Conservation (phyloP, 2,888 invertebrate species). For the Elysia crispata region DNA sequence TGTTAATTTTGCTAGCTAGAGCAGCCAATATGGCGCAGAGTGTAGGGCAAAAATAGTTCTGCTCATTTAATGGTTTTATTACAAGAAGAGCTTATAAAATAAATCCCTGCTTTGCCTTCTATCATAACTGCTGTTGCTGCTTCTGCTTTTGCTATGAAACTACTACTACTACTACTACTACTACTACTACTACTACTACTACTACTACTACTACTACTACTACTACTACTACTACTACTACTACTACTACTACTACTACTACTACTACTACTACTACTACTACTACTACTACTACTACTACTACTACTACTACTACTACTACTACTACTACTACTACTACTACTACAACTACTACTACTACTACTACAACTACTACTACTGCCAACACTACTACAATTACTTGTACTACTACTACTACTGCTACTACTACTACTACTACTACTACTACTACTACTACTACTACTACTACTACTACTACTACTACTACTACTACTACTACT, state of each 20-base stretch:
- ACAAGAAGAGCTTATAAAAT: no score
- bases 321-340: constrained; percentile 1
- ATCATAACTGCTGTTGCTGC: constrained; percentile 1
- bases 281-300: constrained; percentile 25
- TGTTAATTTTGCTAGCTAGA: no score
- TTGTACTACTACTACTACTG: no score
- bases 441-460: constrained; percentile 24
- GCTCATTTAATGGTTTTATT: no score
- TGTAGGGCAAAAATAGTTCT: no score
- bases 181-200: constrained; percentile 28
- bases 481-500: constrained; percentile 1
- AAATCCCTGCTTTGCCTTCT: no score
- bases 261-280: constrained; percentile 28
- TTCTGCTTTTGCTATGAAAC: not conserved
- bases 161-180: constrained; percentile 28
- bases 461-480: constrained; percentile 2
- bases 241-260: no score
- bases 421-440: constrained; percentile 24
- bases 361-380: no score
- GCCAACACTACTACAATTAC: no score
- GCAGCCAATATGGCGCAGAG: no score
- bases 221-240: not conserved
- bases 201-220: constrained; percentile 9
- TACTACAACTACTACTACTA: not conserved
- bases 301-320: constrained; percentile 10